Evolutionary conservation across 2,113 vertebrate genomes (phyloP), one percentile per base, ranked within the genome.

Genomic region (Nothobranchius kuhntae): DNA sequence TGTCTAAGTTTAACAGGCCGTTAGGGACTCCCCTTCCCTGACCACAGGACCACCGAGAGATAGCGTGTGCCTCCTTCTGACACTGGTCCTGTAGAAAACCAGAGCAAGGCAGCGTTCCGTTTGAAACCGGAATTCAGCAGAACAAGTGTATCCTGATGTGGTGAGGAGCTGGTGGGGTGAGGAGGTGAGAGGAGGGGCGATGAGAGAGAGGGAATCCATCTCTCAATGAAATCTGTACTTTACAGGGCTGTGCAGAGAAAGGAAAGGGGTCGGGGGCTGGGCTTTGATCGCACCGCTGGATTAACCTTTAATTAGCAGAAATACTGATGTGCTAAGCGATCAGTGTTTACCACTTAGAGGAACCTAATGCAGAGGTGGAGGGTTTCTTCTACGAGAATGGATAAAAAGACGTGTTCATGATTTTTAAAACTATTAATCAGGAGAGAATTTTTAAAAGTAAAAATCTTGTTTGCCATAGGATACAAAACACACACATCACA

Each of bases 131-230:
- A 93, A 92, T 92, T 89, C 87, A 92, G 65, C 80, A 91, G 86
- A 91, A 92, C 89, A 90, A 91, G 89, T 92, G 91, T 93, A 93
- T 93, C 92, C 92, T 93, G 92, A 93, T 93, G 92, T 93, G 92
- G 92, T 93, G 88, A 92, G 74, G 90, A 89, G 86, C 79, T 82
- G 84, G 86, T 80, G 84, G 82, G 81, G 85, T 44, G 77, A 80
- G 82, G 70, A 60, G 71, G 75, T 69, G 72, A 60, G 61, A 61
- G 77, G 53, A 64, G 71, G 75, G 82, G 71, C 73, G 81, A 81
- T 11, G 44, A 11, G 74, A 68, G 80, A 59, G 80, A 75, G 76
- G 72, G 60, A 77, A 86, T 80, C 66, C 71, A 87, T 85, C 71
- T 78, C 65, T 64, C 65, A 73, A 69, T 62, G 85, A 60, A 50